phyloP scores from a whole-genome alignment of 2,888 invertebrate genomes.

The Microchrysa polita region DNA sequence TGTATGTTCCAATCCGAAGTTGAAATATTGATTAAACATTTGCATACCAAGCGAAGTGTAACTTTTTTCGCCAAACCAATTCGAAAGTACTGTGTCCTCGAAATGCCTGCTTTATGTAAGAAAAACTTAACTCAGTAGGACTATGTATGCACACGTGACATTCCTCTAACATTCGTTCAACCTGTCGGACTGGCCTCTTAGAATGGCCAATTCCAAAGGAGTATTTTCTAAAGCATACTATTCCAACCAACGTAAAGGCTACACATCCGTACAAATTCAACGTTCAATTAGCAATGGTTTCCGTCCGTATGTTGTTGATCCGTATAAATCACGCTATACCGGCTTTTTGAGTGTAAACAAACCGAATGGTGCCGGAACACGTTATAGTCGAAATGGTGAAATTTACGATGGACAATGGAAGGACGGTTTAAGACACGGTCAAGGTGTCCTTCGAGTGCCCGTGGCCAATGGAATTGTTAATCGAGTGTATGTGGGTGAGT shows the following conservation, averaged over 20 bases:
- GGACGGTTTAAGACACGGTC: constrained; percentile 57
- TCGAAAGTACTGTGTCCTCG: too few species aligned
- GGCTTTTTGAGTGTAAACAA: constrained; percentile 58
- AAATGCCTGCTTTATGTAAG: too few species aligned
- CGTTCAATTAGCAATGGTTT: constrained; percentile 54
- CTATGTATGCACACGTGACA: too few species aligned
- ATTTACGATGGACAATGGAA: constrained; percentile 61
- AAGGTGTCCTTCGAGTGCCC: constrained; percentile 57
- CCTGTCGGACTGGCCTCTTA: too few species aligned
- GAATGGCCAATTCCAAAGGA: too few species aligned
- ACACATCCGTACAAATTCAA: constrained; percentile 6
- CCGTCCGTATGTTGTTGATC: constrained; percentile 56
- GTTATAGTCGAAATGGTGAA: constrained; percentile 51
- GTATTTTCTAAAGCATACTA: neutral
- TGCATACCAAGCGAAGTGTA: too few species aligned
- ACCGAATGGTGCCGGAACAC: constrained; percentile 57
- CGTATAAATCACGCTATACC: constrained; percentile 56
- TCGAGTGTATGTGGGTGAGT: constrained; percentile 59
- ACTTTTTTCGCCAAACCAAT: too few species aligned
- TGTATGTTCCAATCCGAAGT: too few species aligned
- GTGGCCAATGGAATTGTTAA: constrained; percentile 55
- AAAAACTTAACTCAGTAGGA: too few species aligned
- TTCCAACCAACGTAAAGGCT: neutral
- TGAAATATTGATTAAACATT: too few species aligned
- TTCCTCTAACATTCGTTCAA: too few species aligned